Evolutionary conservation across 2,888 invertebrate species (phyloP).

Genomic region (Arenicola marina): DNA sequence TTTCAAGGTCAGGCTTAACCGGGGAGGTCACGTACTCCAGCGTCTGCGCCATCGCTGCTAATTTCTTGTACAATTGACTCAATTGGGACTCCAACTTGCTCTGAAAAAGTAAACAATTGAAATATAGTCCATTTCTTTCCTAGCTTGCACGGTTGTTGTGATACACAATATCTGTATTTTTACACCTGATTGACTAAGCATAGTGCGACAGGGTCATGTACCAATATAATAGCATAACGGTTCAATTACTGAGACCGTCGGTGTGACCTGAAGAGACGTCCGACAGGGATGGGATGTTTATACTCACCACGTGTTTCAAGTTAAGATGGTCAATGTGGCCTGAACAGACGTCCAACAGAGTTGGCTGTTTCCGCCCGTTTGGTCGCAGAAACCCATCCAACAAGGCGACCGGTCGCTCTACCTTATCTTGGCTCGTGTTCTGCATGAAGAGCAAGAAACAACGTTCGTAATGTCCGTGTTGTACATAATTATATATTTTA

Average conservation of each 20-base stretch:
- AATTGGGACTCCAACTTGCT: constrained; percentile 50
- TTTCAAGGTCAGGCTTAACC: not conserved
- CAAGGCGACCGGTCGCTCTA: constrained; percentile 42
- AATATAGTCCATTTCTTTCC: not conserved
- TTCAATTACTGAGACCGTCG: no score
- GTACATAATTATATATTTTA: no score
- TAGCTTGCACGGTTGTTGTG: no score
- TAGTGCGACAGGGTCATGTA: no score
- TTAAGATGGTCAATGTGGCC: constrained; percentile 52
- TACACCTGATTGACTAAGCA: no score
- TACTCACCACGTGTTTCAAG: constrained; percentile 53
- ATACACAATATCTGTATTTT: no score
- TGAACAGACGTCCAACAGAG: constrained; percentile 48
- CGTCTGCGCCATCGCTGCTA: constrained; percentile 39
- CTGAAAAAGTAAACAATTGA: constrained; percentile 30
- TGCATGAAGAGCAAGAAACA: constrained; percentile 20
- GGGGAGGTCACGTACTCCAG: not conserved
- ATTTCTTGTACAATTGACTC: constrained; percentile 44
- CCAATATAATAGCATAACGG: no score
- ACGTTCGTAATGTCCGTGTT: not conserved
- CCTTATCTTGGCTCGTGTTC: constrained; percentile 43
- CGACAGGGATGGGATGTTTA: no score
- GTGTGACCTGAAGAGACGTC: no score
- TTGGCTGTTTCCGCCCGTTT: constrained; percentile 35
- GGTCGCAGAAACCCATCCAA: constrained; percentile 46